phyloP scores from a whole-genome alignment of 1,140 invertebrate genomes.

The Tetramorium simillimum region DNA sequence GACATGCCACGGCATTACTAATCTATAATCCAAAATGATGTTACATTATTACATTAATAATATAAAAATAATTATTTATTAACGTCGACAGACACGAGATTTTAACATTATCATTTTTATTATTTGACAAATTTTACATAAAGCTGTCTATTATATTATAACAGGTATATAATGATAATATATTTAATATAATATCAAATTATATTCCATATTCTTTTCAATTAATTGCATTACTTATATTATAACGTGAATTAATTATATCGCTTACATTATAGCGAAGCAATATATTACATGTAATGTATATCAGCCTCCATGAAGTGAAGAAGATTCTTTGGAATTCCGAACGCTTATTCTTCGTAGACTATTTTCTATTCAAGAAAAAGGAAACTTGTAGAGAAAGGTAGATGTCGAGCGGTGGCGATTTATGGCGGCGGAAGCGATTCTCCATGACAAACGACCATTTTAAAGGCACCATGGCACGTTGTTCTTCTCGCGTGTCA shows the following conservation, averaged over 20 bases:
- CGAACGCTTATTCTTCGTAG: background rate
- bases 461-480: constrained; percentile 2
- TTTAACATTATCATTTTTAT: background rate
- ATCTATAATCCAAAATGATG: background rate
- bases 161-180: background rate
- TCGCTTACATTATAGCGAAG: background rate
- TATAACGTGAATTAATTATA: background rate
- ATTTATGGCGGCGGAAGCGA: constrained; percentile 21
- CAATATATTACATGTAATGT: background rate
- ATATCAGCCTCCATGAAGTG: background rate
- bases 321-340: background rate
- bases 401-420: background rate
- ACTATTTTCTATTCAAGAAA: constrained; percentile 19
- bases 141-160: background rate
- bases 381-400: constrained; percentile 9
- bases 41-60: background rate
- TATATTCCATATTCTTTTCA: background rate
- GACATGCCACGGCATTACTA: background rate
- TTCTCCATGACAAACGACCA: constrained; percentile 22
- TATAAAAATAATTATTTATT: background rate
- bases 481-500: constrained; percentile 18
- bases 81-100: background rate
- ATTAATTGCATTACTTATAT: background rate
- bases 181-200: background rate
- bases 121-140: background rate